Percentiles rank a stretch among this genome's conserved stretches.
Evolutionary conservation across 2,888 invertebrate genomes (phyloP).

Genomic region (Metalampra italica): DNA sequence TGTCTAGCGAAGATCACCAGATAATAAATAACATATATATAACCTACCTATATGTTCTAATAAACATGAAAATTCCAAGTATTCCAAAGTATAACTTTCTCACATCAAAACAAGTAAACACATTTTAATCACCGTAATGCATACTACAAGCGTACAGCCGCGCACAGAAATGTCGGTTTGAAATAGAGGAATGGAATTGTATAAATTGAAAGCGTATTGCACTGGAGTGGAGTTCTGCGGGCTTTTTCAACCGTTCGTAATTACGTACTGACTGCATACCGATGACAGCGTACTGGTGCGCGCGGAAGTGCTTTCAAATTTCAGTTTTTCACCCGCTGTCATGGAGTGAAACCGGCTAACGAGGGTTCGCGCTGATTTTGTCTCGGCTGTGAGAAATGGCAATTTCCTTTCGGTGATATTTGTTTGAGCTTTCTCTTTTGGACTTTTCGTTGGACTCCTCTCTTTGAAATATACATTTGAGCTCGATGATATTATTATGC

Average conservation of each 20-base stretch:
- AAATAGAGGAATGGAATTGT: constrained; percentile 29
- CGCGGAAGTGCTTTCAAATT: constrained; percentile 20
- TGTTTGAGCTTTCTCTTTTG: background rate
- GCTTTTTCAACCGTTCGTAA: constrained; percentile 25
- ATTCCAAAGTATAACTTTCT: no score
- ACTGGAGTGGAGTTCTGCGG: constrained; percentile 3
- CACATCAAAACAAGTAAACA: no score
- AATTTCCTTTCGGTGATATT: background rate
- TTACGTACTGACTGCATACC: constrained; percentile 28
- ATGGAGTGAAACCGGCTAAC: constrained; percentile 20
- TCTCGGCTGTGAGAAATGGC: constrained; percentile 1
- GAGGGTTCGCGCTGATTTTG: constrained; percentile 5
- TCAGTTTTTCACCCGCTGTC: background rate
- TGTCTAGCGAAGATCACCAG: no score
- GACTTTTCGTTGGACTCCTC: background rate
- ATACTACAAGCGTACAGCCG: constrained; percentile 24
- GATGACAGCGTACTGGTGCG: constrained; percentile 28
- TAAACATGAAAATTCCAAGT: no score
- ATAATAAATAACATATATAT: no score
- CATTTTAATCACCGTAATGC: constrained; percentile 43
- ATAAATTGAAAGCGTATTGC: constrained; percentile 34
- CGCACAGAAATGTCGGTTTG: constrained; percentile 22
- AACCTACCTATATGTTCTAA: no score
- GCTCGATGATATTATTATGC: background rate
- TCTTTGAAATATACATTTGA: background rate